Base-by-base conservation (phyloP, 2,113 vertebrate species). In the Globicephala melas region DNA sequence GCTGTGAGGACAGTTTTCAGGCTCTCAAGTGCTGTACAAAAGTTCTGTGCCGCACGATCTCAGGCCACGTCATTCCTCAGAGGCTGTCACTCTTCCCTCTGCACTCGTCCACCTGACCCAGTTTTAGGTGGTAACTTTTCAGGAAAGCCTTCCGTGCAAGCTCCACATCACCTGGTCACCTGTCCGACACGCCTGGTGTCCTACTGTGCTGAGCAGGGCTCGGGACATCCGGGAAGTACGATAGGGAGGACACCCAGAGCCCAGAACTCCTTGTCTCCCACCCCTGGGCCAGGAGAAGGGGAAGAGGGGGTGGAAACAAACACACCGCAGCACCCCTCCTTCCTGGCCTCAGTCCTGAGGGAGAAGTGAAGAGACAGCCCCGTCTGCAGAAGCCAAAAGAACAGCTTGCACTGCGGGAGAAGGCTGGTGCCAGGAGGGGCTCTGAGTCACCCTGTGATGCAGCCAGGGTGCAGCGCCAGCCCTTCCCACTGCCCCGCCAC, bases 361-460 rank as follows among this genome's bases (percentile, higher is more conserved):
- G 58, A 95, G 86, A 89, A 91, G 50, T 18, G 70, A 77, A 88
- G 85, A 62, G 47, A 31, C 70, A 60, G 89, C 96, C 85, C 41
- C 3, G 13, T 68, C 74, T 83, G 36, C n/a, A 71, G n/a, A 89
- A 97, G 95, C 97, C 96, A 97, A 96, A 94, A 93, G 92, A 96
- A 97, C 96, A 98, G 97, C 97, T 97, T 97, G 91, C 89, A 38
- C 82, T 62, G 95, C 86, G 7, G 74, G 91, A 97, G 96, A 82
- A 85, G 86, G 89, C 94, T 74, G 47, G 63, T 91, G 79, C 97
- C 95, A 84, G 94, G 92, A 96, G 67, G 91, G 94, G 93, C 94
- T 97, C 94, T 98, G 98, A 98, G 91, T 98, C 98, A 98, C 82
- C 77, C 65, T 53, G 81, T 82, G 91, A 92, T 91, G 89, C 44